Percentiles rank a stretch among this genome's conserved stretches.
Evolutionary conservation across 1,140 invertebrate genomes (phyloP).

Genomic region (Drosophila nigromelanica): DNA sequence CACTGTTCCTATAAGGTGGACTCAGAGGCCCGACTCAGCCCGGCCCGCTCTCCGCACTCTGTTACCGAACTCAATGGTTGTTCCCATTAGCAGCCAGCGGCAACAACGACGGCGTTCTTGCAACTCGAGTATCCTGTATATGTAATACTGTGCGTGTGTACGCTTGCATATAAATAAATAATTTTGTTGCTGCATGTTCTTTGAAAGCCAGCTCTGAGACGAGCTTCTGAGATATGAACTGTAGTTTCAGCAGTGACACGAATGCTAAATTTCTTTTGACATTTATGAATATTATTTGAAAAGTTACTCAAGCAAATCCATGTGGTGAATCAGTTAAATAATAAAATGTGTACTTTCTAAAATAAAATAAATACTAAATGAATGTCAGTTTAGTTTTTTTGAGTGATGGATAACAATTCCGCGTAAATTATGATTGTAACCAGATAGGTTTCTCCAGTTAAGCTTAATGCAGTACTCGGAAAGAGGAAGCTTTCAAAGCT

Average conservation of each 20-base stretch:
- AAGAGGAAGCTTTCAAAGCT: too few species aligned
- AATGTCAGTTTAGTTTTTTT: neutral
- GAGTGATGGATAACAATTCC: too few species aligned
- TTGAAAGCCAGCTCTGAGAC: constrained; percentile 57
- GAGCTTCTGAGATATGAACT: neutral
- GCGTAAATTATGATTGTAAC: neutral
- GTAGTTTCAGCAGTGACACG: constrained; percentile 1
- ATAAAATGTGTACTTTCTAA: neutral
- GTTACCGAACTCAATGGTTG: constrained; percentile 21
- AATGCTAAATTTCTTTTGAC: constrained; percentile 26
- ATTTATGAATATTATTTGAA: constrained; percentile 38
- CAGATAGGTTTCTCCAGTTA: too few species aligned
- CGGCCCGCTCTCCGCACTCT: neutral
- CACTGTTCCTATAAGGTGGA: constrained; percentile 45
- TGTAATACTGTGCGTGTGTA: constrained; percentile 10
- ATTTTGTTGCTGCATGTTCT: constrained; percentile 54
- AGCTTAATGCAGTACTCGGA: too few species aligned
- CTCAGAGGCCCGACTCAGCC: constrained; percentile 16
- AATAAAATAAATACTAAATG: neutral
- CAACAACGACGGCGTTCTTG: constrained; percentile 31
- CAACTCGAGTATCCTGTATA: constrained; percentile 53
- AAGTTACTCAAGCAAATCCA: neutral
- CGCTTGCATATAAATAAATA: constrained; percentile 68
- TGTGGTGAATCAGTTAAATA: neutral
- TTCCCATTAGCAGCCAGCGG: constrained; percentile 40